Percentiles rank a stretch among this genome's conserved stretches.
These are phyloP conservation scores for Phalera bucephala DNA, from an alignment of 2,888 invertebrate genomes.

Conservation along the genomic window DNA sequence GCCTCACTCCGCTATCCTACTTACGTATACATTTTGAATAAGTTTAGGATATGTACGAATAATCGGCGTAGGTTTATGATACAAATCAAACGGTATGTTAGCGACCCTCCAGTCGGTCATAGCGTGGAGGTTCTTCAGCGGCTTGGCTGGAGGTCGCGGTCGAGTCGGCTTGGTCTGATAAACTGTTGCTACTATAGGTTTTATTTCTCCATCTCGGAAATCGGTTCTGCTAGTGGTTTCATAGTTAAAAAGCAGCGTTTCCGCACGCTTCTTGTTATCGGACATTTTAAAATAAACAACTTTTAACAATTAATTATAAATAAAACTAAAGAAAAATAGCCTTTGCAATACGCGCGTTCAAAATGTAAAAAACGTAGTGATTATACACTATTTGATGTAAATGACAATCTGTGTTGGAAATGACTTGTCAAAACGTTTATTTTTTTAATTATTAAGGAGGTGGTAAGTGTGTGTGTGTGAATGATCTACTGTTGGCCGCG, in stretches of 20 bases:
- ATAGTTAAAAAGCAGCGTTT: slow-evolving; percentile 34
- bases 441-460: too few relatives aligned
- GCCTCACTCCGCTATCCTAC: too few relatives aligned
- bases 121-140: slow-evolving; percentile 38
- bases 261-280: background rate
- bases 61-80: slow-evolving; percentile 34
- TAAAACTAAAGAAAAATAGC: too few relatives aligned
- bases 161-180: slow-evolving; percentile 23
- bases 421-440: too few relatives aligned
- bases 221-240: slow-evolving; percentile 32
- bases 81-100: slow-evolving; percentile 31
- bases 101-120: slow-evolving; percentile 34
- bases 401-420: too few relatives aligned
- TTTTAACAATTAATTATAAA: too few relatives aligned
- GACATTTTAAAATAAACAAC: slow-evolving; percentile 6
- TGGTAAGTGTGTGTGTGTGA: too few relatives aligned
- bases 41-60: slow-evolving; percentile 32
- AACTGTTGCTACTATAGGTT: slow-evolving; percentile 17
- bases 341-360: slow-evolving; percentile 1
- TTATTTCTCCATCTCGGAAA: slow-evolving; percentile 23
- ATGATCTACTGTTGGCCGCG: too few relatives aligned
- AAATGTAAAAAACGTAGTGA: too few relatives aligned
- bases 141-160: slow-evolving; percentile 13
- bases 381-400: too few relatives aligned
- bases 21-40: slow-evolving; percentile 31